Conservation (phyloP, 2,113 vertebrate genomes). For the Nyctibius bracteatus region DNA sequence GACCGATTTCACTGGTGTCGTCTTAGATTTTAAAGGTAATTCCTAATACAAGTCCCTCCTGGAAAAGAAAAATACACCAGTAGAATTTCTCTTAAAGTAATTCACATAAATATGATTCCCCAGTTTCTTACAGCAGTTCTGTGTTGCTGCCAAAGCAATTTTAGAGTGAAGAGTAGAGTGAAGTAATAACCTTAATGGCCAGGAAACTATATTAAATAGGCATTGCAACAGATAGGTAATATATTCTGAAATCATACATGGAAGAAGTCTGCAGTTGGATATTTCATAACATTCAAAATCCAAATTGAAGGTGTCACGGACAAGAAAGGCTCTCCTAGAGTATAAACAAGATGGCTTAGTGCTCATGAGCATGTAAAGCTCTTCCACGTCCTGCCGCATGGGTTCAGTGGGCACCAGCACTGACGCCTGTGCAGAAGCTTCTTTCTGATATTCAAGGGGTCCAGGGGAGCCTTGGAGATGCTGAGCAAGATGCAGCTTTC, state of each 20-base stretch:
- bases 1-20: not conserved
- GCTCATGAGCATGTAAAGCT: not conserved
- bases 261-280: not conserved
- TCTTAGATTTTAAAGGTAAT: not conserved
- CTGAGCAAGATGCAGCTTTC: not conserved
- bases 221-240: not conserved
- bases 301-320: not conserved
- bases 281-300: not conserved
- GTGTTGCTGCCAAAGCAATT: not conserved
- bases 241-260: not conserved
- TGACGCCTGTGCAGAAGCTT: not conserved
- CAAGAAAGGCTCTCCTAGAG: not conserved
- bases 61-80: not conserved
- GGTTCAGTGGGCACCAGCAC: accelerated
- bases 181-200: not conserved
- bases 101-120: not conserved
- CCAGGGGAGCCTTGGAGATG: not conserved
- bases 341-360: not conserved
- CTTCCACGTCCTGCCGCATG: not conserved
- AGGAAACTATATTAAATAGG: not conserved
- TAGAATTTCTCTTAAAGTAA: not conserved
- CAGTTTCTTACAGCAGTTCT: not conserved
- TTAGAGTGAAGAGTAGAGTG: not conserved
- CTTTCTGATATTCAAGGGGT: not conserved
- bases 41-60: not conserved